A percentile compares a stretch with the other conserved stretches of the same genome.
Conservation (phyloP, 2,113 vertebrate genomes). For the Scartelaos histophorus region DNA sequence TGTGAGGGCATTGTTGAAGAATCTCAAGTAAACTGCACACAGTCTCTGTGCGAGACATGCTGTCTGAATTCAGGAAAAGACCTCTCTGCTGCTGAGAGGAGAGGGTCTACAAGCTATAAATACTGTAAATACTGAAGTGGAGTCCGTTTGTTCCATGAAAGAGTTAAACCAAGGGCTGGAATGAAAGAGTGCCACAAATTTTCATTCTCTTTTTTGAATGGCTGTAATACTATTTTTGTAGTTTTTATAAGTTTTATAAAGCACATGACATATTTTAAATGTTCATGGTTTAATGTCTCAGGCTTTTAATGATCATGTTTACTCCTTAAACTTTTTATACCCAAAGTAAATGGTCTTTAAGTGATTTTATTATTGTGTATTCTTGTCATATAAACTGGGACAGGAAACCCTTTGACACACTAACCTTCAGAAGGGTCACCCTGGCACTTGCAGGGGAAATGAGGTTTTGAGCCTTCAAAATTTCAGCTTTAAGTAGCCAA, state of each 20-base stretch:
- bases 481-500: conserved; percentile 44
- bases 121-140: conserved; percentile 47
- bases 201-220: conserved; percentile 58
- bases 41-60: conserved; percentile 31
- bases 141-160: conserved; percentile 47
- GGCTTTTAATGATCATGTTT: conserved; percentile 62
- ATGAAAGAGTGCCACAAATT: conserved; percentile 46
- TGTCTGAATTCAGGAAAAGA: conserved; percentile 44
- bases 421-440: conserved; percentile 59
- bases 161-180: conserved; percentile 45
- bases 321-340: conserved; percentile 53
- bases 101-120: conserved; percentile 43
- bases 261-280: conserved; percentile 47
- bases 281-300: conserved; percentile 60
- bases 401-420: conserved; percentile 62
- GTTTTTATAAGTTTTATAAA: conserved; percentile 59
- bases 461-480: conserved; percentile 56
- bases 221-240: conserved; percentile 59
- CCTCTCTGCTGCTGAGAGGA: conserved; percentile 33
- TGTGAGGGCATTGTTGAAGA: conserved; percentile 50
- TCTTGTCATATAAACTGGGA: conserved; percentile 50
- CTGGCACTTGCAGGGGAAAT: conserved; percentile 47
- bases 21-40: conserved; percentile 50
- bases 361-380: conserved; percentile 30
- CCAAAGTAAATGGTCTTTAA: conserved; percentile 46